Percentiles rank a stretch among this genome's conserved stretches.
Evolutionary conservation across 2,888 invertebrate species (phyloP).

Genomic region (Phaedon cochleariae): DNA sequence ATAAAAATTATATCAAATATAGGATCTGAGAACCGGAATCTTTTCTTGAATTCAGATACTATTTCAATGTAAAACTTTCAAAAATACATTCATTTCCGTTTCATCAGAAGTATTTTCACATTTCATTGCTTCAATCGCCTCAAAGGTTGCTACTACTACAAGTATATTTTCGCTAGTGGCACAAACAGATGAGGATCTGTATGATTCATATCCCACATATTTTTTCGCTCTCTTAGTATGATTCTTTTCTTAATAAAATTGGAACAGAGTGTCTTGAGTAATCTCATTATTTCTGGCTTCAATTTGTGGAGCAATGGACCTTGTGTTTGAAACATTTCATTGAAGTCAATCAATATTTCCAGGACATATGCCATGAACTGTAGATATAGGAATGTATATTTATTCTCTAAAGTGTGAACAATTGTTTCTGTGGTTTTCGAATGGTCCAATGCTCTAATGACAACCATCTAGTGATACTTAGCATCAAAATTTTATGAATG

Average conservation of each 20-base stretch:
- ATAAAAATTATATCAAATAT: slow-evolving; percentile 4
- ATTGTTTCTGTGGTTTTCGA: neutral
- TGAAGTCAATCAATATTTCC: slow-evolving; percentile 3
- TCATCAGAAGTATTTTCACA: neutral
- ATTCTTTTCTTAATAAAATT: neutral
- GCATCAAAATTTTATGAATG: neutral
- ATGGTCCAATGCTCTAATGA: neutral
- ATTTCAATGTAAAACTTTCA: slow-evolving; percentile 8
- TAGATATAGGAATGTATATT: slow-evolving; percentile 2
- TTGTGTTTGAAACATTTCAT: slow-evolving; percentile 6
- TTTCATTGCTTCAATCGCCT: neutral
- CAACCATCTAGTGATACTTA: neutral
- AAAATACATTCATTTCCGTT: neutral
- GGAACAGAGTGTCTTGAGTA: neutral
- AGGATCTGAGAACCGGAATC: neutral
- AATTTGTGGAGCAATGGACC: neutral
- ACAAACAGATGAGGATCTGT: neutral
- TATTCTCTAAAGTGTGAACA: neutral
- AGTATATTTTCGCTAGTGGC: slow-evolving; percentile 1
- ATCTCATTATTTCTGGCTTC: slow-evolving; percentile 1
- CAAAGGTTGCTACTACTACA: neutral
- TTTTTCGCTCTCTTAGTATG: neutral
- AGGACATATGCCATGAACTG: slow-evolving; percentile 4
- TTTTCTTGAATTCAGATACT: neutral
- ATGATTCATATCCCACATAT: neutral